Evolutionary conservation across 2,888 invertebrate species (phyloP), one percentile per base, ranked within the genome.

Genomic region (Bursaphelenchus okinawaensis): DNA sequence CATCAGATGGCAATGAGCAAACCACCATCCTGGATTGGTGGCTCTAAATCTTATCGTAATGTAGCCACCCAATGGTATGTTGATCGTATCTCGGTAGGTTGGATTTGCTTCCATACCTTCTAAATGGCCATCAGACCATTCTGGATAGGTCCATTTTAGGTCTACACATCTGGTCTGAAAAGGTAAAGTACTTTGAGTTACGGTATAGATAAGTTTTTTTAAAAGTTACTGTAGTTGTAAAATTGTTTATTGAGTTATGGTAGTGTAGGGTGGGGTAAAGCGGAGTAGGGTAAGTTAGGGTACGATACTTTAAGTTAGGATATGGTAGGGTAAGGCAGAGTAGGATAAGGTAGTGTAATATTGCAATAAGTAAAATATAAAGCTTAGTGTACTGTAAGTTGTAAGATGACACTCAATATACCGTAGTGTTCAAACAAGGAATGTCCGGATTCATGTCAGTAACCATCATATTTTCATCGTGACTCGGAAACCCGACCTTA

Each of bases 41-140:
- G 83, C 83, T 23, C 75, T 72, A 69, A 83, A 80, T 57, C 83
- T 65, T 8, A 83, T 69, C 0, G 78, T 78, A 26, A 79, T 80
- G 63, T 83, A 83, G 2, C 83, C 83, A 9, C 83, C 83, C 24
- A 79, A 75, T 0, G 83, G 83, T 6, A 83, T 70, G 29, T 80
- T 72, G 1, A 83, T 71, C 0, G 83, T 83, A 65, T 83, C 83
- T 40, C 83, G 76, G 29, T 68, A 72, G 4, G 76, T 73, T 16
- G 83, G 75, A 67, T 75, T 75, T 40, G 63, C 64, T 27, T 61
- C 62, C 75, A 78, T 78, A 12, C 70, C 75, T 8, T 68, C 66
- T 19, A 76, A 63, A 4, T 72, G 75, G 12, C 75, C 78, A 27
- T 62, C 67, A 29, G 68, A 9, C 77, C 78, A 79, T n/a, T 54